These are phyloP conservation scores for Drosophila tanythrix DNA, from an alignment of 2,888 invertebrate genomes.

Conservation along the genomic window DNA sequence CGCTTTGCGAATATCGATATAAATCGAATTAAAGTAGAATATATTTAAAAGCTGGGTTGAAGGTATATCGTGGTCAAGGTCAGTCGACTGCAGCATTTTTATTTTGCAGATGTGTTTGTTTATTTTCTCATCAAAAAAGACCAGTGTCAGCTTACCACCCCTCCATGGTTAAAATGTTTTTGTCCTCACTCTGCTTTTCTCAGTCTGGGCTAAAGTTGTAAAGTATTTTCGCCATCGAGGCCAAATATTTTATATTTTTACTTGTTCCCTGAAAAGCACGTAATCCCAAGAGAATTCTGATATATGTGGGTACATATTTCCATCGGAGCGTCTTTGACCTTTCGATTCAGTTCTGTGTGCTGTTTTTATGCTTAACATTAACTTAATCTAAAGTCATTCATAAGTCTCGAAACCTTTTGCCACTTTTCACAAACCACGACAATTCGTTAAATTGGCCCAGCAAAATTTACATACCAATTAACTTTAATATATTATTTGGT, in stretches of 20 bases:
- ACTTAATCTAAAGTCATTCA: constrained; percentile 8
- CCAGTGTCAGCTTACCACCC: background rate
- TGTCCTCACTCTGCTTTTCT: background rate
- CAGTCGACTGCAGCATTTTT: background rate
- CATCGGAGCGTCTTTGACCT: background rate
- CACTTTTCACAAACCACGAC: constrained; percentile 2
- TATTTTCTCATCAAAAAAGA: background rate
- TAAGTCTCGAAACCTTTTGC: background rate
- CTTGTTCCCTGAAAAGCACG: background rate
- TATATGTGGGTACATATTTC: background rate
- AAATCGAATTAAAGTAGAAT: background rate
- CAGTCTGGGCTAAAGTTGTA: background rate
- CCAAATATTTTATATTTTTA: background rate
- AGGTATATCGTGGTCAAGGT: background rate
- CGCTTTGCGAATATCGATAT: too few relatives aligned
- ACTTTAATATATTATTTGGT: constrained; percentile 68
- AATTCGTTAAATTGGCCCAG: constrained; percentile 51
- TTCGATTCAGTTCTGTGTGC: background rate
- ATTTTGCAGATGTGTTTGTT: background rate
- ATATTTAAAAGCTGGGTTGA: background rate
- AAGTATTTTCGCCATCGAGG: background rate
- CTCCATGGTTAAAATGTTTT: background rate
- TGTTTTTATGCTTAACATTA: background rate
- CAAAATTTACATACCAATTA: constrained; percentile 74
- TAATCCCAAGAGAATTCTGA: background rate